Percentiles rank a stretch among this genome's conserved stretches.
Conservation (phyloP, 2,113 vertebrate genomes). For the Gymnarchus niloticus region DNA sequence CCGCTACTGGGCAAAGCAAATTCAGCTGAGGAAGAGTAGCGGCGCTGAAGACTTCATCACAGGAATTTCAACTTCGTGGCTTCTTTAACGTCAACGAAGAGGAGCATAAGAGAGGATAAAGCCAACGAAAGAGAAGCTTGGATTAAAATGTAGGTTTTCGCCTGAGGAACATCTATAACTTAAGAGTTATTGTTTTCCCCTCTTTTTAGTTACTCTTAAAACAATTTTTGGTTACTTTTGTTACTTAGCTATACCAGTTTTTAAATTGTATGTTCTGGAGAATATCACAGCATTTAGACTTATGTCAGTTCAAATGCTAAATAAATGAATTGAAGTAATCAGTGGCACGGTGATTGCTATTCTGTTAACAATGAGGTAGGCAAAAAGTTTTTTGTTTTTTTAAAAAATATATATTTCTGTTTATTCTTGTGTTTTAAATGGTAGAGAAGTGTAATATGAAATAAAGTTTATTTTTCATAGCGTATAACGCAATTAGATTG, state of each 20-base stretch:
- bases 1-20: constrained; percentile 39
- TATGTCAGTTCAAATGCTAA: background rate
- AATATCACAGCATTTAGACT: background rate
- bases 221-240: background rate
- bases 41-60: background rate
- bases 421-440: background rate
- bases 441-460: background rate
- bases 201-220: background rate
- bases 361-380: background rate
- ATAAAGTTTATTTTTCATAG: background rate
- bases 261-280: background rate
- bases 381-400: background rate
- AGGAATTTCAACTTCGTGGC: background rate
- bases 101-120: constrained; percentile 20
- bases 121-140: constrained; percentile 29
- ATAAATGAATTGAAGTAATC: background rate
- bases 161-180: background rate
- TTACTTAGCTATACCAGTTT: background rate
- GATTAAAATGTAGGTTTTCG: constrained; percentile 40
- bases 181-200: background rate
- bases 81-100: background rate
- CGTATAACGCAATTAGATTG: background rate
- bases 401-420: background rate
- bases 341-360: background rate
- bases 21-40: background rate